phyloP scores from a whole-genome alignment of 1,140 invertebrate genomes.

The Neuroterus valhalla region DNA sequence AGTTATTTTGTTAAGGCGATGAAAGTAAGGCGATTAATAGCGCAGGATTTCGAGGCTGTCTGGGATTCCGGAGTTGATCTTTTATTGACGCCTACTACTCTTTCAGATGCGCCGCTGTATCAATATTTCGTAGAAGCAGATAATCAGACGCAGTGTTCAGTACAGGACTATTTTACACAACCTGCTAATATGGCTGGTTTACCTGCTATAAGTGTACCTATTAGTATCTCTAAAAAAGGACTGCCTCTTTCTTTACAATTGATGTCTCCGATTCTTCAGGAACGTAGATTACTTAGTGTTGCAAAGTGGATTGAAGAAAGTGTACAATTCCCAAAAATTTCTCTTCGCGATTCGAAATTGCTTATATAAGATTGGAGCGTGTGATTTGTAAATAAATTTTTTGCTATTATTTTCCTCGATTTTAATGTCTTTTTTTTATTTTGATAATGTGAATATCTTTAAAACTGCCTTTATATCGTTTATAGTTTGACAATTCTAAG shows the following conservation, averaged over 20 bases:
- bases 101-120: constrained; percentile 87
- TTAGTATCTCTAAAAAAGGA: constrained; percentile 84
- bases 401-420: constrained; percentile 9
- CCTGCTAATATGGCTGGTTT: constrained; percentile 96
- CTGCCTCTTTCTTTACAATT: constrained; percentile 94
- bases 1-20: constrained; percentile 94
- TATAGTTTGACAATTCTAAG: no score
- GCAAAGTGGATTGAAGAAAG: constrained; percentile 90
- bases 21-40: constrained; percentile 91
- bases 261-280: constrained; percentile 89
- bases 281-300: constrained; percentile 85
- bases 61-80: constrained; percentile 84
- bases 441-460: background rate
- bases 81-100: constrained; percentile 93
- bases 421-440: background rate
- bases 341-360: constrained; percentile 59
- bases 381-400: constrained; percentile 56
- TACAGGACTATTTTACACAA: constrained; percentile 96
- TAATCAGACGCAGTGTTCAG: constrained; percentile 89
- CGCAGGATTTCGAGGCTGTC: constrained; percentile 89
- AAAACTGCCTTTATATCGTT: no score
- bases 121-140: constrained; percentile 87
- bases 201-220: constrained; percentile 93
- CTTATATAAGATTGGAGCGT: constrained; percentile 51
- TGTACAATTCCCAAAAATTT: constrained; percentile 79